Evolutionary conservation across 2,888 invertebrate species (phyloP).

Genomic region (Coelinius sp.): DNA sequence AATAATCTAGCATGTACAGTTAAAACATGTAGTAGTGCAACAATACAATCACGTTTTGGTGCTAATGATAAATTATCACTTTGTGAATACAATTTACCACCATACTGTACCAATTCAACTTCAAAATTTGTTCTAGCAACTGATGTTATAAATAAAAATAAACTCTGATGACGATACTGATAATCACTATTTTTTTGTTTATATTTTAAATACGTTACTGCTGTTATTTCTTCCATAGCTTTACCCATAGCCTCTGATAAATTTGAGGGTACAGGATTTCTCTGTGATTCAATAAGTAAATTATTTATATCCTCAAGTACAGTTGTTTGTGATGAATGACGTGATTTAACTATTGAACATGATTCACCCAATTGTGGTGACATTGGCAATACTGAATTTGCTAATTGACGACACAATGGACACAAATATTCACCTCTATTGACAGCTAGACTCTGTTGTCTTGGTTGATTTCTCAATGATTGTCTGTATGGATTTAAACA

Average conservation of each 20-base stretch:
- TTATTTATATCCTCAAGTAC: slow-evolving; percentile 72
- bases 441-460: slow-evolving; percentile 80
- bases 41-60: slow-evolving; percentile 85
- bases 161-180: slow-evolving; percentile 79
- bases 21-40: slow-evolving; percentile 89
- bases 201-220: slow-evolving; percentile 86
- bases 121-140: slow-evolving; percentile 93
- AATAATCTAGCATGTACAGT: slow-evolving; percentile 88
- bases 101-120: slow-evolving; percentile 90
- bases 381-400: slow-evolving; percentile 90
- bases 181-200: slow-evolving; percentile 76
- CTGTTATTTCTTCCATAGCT: slow-evolving; percentile 95
- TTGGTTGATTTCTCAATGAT: slow-evolving; percentile 84
- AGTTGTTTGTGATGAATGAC: slow-evolving; percentile 72
- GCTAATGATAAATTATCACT: slow-evolving; percentile 74
- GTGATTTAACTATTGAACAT: slow-evolving; percentile 77
- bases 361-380: slow-evolving; percentile 81
- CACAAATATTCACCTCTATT: slow-evolving; percentile 93
- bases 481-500: slow-evolving; percentile 93
- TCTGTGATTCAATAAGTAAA: slow-evolving; percentile 79
- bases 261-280: slow-evolving; percentile 78
- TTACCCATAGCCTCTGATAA: slow-evolving; percentile 91
- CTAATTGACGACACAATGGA: slow-evolving; percentile 93
- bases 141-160: slow-evolving; percentile 91
- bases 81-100: slow-evolving; percentile 79